Evolutionary conservation across 2,797 vertebrate species (phyloP).

Genomic region (Delichon dasypus): DNA sequence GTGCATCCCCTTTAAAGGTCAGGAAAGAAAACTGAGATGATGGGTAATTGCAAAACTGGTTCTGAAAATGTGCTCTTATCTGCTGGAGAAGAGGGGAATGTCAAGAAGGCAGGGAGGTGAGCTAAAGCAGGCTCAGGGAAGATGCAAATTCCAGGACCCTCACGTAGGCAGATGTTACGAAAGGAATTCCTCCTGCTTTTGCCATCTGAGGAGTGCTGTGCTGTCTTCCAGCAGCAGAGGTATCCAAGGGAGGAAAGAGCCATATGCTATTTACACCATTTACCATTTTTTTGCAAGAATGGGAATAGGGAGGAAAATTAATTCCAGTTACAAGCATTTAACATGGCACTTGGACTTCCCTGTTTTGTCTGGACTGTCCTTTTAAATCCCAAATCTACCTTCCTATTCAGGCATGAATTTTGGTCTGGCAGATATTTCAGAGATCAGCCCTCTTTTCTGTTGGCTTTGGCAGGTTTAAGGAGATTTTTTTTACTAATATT

Average conservation of each 20-base stretch:
- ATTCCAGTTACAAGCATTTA: background rate
- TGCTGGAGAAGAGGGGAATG: slow-evolving; percentile 37
- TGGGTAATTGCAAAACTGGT: slow-evolving; percentile 53
- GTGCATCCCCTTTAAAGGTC: slow-evolving; percentile 61
- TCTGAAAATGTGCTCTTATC: slow-evolving; percentile 61
- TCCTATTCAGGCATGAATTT: background rate
- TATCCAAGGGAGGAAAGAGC: background rate
- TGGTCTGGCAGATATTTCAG: background rate
- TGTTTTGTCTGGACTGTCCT: background rate
- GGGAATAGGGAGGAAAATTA: background rate
- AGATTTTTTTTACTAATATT: background rate
- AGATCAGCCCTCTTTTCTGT: background rate
- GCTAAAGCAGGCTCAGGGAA: slow-evolving; percentile 53
- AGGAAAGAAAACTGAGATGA: slow-evolving; percentile 53
- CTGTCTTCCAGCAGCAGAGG: background rate
- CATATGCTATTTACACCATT: background rate
- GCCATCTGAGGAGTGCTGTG: background rate
- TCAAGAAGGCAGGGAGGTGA: slow-evolving; percentile 46
- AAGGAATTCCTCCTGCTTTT: slow-evolving; percentile 41
- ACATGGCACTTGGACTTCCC: background rate
- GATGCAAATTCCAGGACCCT: slow-evolving; percentile 44
- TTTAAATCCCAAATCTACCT: background rate
- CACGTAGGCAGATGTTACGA: slow-evolving; percentile 40
- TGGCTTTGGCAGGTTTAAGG: background rate
- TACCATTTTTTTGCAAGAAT: background rate